These are phyloP conservation scores for Corydoras sp. DNA, from an alignment of 2,113 vertebrate species.

Conservation along the genomic window DNA sequence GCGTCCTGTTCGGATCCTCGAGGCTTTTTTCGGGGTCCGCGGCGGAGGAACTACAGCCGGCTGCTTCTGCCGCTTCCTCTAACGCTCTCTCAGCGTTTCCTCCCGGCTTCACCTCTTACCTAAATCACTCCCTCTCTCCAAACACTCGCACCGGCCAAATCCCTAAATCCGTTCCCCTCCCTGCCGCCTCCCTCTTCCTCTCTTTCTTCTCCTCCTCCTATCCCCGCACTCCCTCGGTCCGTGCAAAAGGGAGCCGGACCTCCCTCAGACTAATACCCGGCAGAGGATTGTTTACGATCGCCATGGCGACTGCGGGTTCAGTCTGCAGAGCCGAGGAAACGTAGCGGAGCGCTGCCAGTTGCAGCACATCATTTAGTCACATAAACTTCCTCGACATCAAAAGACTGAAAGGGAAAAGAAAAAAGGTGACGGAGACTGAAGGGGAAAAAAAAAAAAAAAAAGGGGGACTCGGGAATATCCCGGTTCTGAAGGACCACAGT, in stretches of 20 bases:
- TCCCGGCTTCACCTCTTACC: slow-evolving; percentile 33
- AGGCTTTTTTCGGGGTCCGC: too few relatives aligned
- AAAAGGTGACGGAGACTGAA: neutral
- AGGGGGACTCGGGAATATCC: too few relatives aligned
- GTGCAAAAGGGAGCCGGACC: slow-evolving; percentile 21
- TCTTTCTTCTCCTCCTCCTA: slow-evolving; percentile 39
- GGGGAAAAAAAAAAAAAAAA: neutral
- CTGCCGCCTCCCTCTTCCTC: slow-evolving; percentile 34
- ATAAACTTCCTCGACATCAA: slow-evolving; percentile 3
- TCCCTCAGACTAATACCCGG: slow-evolving; percentile 32
- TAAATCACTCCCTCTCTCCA: slow-evolving; percentile 27
- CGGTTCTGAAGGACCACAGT: too few relatives aligned
- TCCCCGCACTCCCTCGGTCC: slow-evolving; percentile 32
- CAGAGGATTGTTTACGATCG: slow-evolving; percentile 38
- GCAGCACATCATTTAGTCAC: slow-evolving; percentile 1
- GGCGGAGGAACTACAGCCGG: neutral
- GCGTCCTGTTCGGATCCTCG: too few relatives aligned
- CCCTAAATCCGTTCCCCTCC: slow-evolving; percentile 35
- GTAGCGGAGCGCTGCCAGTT: slow-evolving; percentile 1
- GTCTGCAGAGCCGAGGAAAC: slow-evolving; percentile 30
- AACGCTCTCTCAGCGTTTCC: slow-evolving; percentile 18
- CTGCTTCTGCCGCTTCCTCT: slow-evolving; percentile 28
- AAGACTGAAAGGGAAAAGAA: neutral
- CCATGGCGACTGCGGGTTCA: slow-evolving; percentile 33
- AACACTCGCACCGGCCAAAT: slow-evolving; percentile 25